Evolutionary conservation across 2,797 vertebrate species (phyloP), one percentile per base, ranked within the genome.

Genomic region (Sorex maritimensis): DNA sequence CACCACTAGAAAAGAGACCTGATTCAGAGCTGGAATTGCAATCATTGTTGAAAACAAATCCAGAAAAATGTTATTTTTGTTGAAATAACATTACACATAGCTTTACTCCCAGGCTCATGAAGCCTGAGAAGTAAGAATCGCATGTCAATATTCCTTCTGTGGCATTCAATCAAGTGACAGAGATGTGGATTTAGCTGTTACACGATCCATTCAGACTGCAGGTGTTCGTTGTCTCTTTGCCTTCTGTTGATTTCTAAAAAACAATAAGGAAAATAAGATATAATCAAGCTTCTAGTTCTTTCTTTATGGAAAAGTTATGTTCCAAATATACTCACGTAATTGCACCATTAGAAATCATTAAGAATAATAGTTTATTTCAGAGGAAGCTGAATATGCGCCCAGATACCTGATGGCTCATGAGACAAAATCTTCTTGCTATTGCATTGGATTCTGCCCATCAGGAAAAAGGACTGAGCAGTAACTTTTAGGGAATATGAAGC

Each of bases 241-340:
- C 5, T 92, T 85, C 28, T 55, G 5, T 79, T 68, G 10, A 67
- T 55, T 58, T n/a, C n/a, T 34, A 71, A 69, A 87, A 94, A 91
- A 79, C 30, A 91, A 14, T 19, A 73, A 14, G 6, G 75, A 92
- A 71, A 73, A 81, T 44, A 8, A 38, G 44, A 90, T 1, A 12
- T 71, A 90, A 44, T 58, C 9, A 74, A 63, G 41, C 8, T 93
- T 79, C 74, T 17, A 69, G 5, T 68, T 90, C 8, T 38, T 68
- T 90, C 8, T 38, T 14, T 26, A 61, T 52, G 17, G 90, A 82
- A 82, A 88, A 21, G 19, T 0, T 73, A 83, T n/a, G 1, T 24
- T 88, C 28, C 68, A 72, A 72, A 23, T 49, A 63, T 15, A 77
- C 0, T 34, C 34, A 80, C 72, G 30, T 92, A 46, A 63, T 24